Percentiles rank a stretch among this genome's conserved stretches.
Conservation (phyloP, 2,888 invertebrate species). For the Diachrysia chrysitis region DNA sequence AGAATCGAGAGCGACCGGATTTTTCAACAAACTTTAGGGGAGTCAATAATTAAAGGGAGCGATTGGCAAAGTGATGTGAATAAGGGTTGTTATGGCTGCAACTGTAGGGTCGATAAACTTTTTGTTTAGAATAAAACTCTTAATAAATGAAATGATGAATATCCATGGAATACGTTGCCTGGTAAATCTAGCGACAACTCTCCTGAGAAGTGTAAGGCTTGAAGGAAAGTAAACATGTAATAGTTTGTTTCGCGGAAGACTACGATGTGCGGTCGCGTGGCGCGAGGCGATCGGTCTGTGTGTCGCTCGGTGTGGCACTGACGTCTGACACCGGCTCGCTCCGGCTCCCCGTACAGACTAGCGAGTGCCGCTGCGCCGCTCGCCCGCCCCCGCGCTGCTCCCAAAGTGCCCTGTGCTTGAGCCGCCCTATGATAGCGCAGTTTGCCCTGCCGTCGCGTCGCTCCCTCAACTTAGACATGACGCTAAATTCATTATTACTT, state of each 20-base stretch:
- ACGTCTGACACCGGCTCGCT: slow-evolving; percentile 76
- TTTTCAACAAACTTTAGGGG: slow-evolving; percentile 84
- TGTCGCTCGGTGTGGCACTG: slow-evolving; percentile 84
- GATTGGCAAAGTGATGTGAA: slow-evolving; percentile 82
- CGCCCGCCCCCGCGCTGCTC: slow-evolving; percentile 82
- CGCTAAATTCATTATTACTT: slow-evolving; percentile 73
- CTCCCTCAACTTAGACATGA: slow-evolving; percentile 63
- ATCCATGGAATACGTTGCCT: slow-evolving; percentile 31
- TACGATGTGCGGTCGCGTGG: slow-evolving; percentile 68
- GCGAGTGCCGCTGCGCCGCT: slow-evolving; percentile 76
- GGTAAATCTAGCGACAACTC: slow-evolving; percentile 18
- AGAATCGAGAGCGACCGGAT: slow-evolving; percentile 73
- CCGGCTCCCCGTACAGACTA: slow-evolving; percentile 59
- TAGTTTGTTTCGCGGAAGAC: slow-evolving; percentile 77
- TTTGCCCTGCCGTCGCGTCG: slow-evolving; percentile 45
- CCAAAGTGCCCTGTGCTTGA: slow-evolving; percentile 61
- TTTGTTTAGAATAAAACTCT: slow-evolving; percentile 53
- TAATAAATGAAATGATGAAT: slow-evolving; percentile 32
- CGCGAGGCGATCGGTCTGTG: slow-evolving; percentile 83
- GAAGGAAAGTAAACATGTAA: slow-evolving; percentile 69
- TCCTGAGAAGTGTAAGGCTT: slow-evolving; percentile 37
- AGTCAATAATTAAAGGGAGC: slow-evolving; percentile 88
- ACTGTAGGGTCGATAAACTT: slow-evolving; percentile 86
- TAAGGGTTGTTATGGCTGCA: slow-evolving; percentile 85
- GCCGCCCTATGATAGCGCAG: slow-evolving; percentile 76